Evolutionary conservation across 1,140 invertebrate species (phyloP), one percentile per base, ranked within the genome.

Genomic region (Drosophila lini): DNA sequence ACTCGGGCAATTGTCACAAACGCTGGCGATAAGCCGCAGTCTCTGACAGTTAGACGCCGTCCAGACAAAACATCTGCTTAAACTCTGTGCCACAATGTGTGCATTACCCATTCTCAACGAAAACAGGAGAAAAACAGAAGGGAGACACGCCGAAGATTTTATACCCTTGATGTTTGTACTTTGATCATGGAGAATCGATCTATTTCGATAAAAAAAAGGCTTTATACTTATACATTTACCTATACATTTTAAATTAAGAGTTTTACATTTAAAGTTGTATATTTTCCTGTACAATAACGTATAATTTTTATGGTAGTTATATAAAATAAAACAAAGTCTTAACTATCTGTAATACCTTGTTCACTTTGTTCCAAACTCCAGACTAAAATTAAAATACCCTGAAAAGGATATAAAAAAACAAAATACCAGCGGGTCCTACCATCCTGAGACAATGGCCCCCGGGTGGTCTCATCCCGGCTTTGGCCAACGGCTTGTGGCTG

Each of bases 11-110:
- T 74, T 70, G 67, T 63, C 63, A 62, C 71, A 55, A 80, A 50
- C 67, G 58, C 52, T 62, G 69, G 45, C 77, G 74, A 85, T 79
- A 86, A 84, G 80, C 80, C 59, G 57, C 53, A 53, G 47, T 52
- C 25, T 42, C 31, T 47, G 82, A 73, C 79, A 74, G 56, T 79
- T 82, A 69, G 82, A 82, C 64, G 65, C 50, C 64, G 47, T 48
- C 56, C 59, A 79, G 75, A 70, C 80, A 80, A 62, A 67, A 69
- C 75, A 80, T 61, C 52, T 83, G 83, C 65, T 82, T 58, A 63
- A 85, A 86, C 83, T 77, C 75, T 84, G 77, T 80, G 44, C 58
- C 77, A 77, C 67, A 80, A 62, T 68, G 53, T 67, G 53, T 67
- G 57, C 70, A 84, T 50, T 76, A 64, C 57, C 38, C 63, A 47